These are phyloP conservation scores for Nothobranchius kuhntae DNA, from an alignment of 2,113 vertebrate genomes.

Conservation along the genomic window DNA sequence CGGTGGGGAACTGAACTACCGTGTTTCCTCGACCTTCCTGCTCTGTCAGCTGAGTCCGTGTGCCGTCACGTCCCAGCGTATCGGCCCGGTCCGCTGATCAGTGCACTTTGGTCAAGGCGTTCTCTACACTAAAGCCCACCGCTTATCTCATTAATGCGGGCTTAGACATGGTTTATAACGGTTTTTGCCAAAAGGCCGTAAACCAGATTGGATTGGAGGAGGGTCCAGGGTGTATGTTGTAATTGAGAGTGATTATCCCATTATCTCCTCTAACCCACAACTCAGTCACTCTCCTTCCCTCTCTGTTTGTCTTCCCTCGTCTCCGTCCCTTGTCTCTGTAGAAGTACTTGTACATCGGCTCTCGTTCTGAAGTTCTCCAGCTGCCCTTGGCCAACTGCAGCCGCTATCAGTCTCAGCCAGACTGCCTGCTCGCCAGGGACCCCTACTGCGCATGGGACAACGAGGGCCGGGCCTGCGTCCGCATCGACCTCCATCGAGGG, in stretches of 20 bases:
- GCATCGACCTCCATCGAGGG: slow-evolving; percentile 82
- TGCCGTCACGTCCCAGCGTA: slow-evolving; percentile 25
- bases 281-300: slow-evolving; percentile 41
- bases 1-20: slow-evolving; percentile 39
- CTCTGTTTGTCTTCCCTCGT: slow-evolving; percentile 56
- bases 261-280: slow-evolving; percentile 69
- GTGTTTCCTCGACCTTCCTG: slow-evolving; percentile 36
- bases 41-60: slow-evolving; percentile 9
- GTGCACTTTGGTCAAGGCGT: slow-evolving; percentile 48
- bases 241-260: slow-evolving; percentile 76
- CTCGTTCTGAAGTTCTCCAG: slow-evolving; percentile 88
- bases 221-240: slow-evolving; percentile 64
- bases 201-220: slow-evolving; percentile 63
- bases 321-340: slow-evolving; percentile 54
- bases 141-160: slow-evolving; percentile 71
- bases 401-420: slow-evolving; percentile 89
- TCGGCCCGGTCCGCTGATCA: slow-evolving; percentile 23
- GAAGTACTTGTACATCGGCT: slow-evolving; percentile 93
- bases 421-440: slow-evolving; percentile 92
- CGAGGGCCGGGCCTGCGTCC: slow-evolving; percentile 87
- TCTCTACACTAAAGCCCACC: slow-evolving; percentile 37
- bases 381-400: slow-evolving; percentile 89
- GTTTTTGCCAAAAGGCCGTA: slow-evolving; percentile 54
- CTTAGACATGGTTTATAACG: slow-evolving; percentile 62
- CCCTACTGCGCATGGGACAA: slow-evolving; percentile 94